These are phyloP conservation scores for Phasianus colchicus DNA, from an alignment of 2,113 vertebrate species.

Conservation along the genomic window DNA sequence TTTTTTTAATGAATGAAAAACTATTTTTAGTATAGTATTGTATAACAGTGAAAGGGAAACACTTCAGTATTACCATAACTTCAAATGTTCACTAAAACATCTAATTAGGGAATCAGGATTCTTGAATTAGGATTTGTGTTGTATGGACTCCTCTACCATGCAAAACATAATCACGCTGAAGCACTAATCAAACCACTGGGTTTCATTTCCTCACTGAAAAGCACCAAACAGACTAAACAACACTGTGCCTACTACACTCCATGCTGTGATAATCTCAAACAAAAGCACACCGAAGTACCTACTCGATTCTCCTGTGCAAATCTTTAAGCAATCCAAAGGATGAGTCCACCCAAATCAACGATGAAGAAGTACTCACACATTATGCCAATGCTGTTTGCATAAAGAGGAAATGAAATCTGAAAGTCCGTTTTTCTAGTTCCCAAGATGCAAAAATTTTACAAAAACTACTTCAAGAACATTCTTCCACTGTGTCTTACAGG, in stretches of 20 bases:
- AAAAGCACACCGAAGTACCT: background rate
- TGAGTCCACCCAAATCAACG: background rate
- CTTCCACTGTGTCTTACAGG: background rate
- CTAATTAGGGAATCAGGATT: background rate
- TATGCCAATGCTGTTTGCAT: fast-evolving
- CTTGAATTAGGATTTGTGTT: background rate
- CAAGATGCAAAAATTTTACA: background rate
- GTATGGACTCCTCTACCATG: background rate
- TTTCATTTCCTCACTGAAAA: fast-evolving
- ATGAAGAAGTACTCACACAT: background rate
- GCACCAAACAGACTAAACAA: background rate
- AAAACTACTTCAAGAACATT: background rate
- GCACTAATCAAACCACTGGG: background rate
- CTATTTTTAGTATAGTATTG: conserved; percentile 45
- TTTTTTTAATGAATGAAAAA: conserved; percentile 64
- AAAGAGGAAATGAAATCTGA: background rate
- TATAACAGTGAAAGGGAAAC: conserved; percentile 39
- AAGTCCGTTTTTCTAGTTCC: background rate
- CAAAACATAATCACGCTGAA: background rate
- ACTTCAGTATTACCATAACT: background rate
- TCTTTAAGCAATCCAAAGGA: background rate
- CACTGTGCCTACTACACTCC: fast-evolving
- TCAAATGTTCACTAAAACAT: background rate
- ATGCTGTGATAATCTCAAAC: background rate
- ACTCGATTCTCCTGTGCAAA: background rate